Conservation (phyloP, 1,140 invertebrate species). For the Microvelia longipes region DNA sequence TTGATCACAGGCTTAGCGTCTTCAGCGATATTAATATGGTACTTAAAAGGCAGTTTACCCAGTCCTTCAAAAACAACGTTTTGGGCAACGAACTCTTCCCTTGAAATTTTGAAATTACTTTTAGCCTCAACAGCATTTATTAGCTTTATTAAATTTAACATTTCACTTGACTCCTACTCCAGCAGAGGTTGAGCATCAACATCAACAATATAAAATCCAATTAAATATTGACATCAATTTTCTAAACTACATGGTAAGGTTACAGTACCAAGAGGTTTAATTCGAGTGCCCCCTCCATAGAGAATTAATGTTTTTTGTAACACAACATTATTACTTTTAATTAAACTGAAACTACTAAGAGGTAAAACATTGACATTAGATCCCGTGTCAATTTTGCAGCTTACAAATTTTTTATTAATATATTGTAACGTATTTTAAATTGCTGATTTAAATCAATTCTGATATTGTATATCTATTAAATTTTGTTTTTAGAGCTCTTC, state of each 20-base stretch:
- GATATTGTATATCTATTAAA: too few relatives aligned
- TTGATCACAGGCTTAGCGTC: slow-evolving; percentile 14
- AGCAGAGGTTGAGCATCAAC: neutral
- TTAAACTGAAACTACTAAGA: neutral
- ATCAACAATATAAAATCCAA: neutral
- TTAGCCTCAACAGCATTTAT: neutral
- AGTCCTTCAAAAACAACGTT: slow-evolving; percentile 11
- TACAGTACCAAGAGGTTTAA: neutral
- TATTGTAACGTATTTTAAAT: too few relatives aligned
- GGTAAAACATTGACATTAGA: neutral
- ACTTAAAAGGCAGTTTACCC: slow-evolving; percentile 7
- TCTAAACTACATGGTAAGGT: neutral
- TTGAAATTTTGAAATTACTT: neutral
- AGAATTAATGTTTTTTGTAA: neutral
- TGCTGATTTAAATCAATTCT: too few relatives aligned
- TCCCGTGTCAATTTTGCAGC: neutral
- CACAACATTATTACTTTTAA: neutral
- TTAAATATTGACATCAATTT: neutral
- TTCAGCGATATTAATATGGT: neutral
- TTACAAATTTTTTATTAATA: neutral
- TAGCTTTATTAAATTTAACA: neutral
- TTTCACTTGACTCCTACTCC: neutral
- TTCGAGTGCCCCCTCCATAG: neutral
- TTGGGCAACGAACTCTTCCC: neutral
- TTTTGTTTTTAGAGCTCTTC: too few relatives aligned